Evolutionary conservation across 2,888 invertebrate species (phyloP), one percentile per base, ranked within the genome.

Genomic region (Scotopteryx bipunctaria): DNA sequence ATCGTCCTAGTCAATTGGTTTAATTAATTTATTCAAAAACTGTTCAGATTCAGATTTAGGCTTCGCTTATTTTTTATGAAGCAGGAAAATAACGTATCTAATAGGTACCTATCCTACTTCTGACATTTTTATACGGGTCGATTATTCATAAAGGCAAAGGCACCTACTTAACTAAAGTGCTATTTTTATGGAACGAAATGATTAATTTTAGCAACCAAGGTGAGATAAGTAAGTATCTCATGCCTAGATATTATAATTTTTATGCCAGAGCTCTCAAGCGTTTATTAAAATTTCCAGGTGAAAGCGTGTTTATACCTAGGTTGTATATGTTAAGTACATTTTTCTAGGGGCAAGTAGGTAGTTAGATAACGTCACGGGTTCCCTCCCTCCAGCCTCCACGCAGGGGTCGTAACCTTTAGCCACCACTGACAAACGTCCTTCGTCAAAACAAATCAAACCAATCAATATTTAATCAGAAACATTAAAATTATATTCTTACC

Each of bases 371-470:
- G 70, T 68, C 73, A 68, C 64, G 59, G 61, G 52, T 53, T 55
- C 56, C 64, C 71, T 64, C 69, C 69, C 71, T 59, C 67, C 72
- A 71, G 61, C 68, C 69, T 68, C 67, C 66, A 61, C 65, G 57
- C 32, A 56, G 77, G 76, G 85, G 82, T 85, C 83, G 66, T 76
- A 82, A 86, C 85, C 84, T 86, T 87, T 85, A 64, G 73, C 66
- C 65, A 67, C 66, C 63, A 62, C 57, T 62, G 49, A 53, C 58
- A 63, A 57, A 61, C 61, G 68, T 69, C 70, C 67, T 71, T 67
- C 70, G 60, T 72, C 71, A 76, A 75, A 81, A 78, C 76, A 80
- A 80, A 77, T 73, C 70, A 71, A 70, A 63, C 60, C 56, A 71
- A 84, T 83, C 78, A 73, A 81, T 83, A 78, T 49, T 44, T 57